phyloP scores from a whole-genome alignment of 2,113 vertebrate genomes.

The Myxocyprinus asiaticus region DNA sequence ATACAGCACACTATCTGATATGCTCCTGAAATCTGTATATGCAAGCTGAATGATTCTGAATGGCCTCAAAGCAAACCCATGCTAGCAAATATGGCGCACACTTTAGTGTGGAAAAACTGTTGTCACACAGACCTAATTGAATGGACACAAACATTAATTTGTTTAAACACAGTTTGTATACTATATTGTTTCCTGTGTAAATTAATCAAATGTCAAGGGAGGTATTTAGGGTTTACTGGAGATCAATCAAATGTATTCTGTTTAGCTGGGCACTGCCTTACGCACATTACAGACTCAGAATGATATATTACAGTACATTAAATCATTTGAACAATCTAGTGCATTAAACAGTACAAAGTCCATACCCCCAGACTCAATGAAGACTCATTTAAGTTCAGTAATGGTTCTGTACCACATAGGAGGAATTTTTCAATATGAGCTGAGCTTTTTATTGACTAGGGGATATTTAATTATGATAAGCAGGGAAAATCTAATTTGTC shows the following conservation, averaged over 20 bases:
- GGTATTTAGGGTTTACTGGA: too few species aligned
- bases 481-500: conserved; percentile 62
- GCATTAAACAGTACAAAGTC: conserved; percentile 55
- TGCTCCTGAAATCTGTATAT: too few species aligned
- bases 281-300: conserved; percentile 45
- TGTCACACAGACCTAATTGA: too few species aligned
- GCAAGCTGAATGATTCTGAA: too few species aligned
- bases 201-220: too few species aligned
- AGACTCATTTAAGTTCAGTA: conserved; percentile 67
- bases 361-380: conserved; percentile 35
- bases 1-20: too few species aligned
- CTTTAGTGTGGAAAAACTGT: too few species aligned
- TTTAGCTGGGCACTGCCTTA: background rate
- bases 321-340: conserved; percentile 55
- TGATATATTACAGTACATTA: conserved; percentile 60
- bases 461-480: conserved; percentile 70
- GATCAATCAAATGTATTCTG: background rate
- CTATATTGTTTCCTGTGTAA: too few species aligned
- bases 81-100: too few species aligned
- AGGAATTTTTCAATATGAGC: conserved; percentile 54
- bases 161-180: too few species aligned
- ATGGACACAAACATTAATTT: too few species aligned
- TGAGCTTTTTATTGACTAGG: conserved; percentile 61
- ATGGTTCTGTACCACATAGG: conserved; percentile 58
- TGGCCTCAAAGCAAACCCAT: too few species aligned